A percentile compares a stretch with the other conserved stretches of the same genome.
These are phyloP conservation scores for Silurus aristotelis DNA, from an alignment of 2,797 vertebrate genomes.

Conservation along the genomic window DNA sequence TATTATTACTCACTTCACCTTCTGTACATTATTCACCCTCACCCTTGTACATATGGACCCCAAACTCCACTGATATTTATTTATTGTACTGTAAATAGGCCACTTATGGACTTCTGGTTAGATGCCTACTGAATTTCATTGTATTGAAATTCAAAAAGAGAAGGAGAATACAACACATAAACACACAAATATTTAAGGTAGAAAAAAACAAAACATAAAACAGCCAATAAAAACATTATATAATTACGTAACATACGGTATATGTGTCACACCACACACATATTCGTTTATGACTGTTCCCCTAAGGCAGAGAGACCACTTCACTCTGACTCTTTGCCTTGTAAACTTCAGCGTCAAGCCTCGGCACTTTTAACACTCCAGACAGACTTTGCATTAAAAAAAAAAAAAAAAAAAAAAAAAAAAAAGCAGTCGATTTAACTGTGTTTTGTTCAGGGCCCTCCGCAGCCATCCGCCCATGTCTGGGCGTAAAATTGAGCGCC, in stretches of 20 bases:
- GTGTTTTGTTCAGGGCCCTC: slow-evolving; percentile 25
- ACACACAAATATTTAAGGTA: neutral
- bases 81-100: too few relatives aligned
- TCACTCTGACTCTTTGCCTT: slow-evolving; percentile 24
- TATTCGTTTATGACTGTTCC: neutral
- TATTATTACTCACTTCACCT: too few relatives aligned
- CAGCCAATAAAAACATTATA: too few relatives aligned
- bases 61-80: too few relatives aligned
- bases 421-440: slow-evolving; percentile 36
- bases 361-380: slow-evolving; percentile 39
- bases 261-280: neutral
- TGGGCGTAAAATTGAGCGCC: slow-evolving; percentile 46
- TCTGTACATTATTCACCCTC: too few relatives aligned
- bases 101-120: too few relatives aligned
- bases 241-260: too few relatives aligned
- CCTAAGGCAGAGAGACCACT: neutral
- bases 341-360: slow-evolving; percentile 28
- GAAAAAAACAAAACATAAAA: too few relatives aligned
- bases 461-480: slow-evolving; percentile 28
- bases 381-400: slow-evolving; percentile 35
- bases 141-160: neutral
- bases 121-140: too few relatives aligned
- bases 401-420: neutral
- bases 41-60: too few relatives aligned
- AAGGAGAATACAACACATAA: neutral